phyloP scores from a whole-genome alignment of 1,140 invertebrate species.

The Vollenhovia emeryi region DNA sequence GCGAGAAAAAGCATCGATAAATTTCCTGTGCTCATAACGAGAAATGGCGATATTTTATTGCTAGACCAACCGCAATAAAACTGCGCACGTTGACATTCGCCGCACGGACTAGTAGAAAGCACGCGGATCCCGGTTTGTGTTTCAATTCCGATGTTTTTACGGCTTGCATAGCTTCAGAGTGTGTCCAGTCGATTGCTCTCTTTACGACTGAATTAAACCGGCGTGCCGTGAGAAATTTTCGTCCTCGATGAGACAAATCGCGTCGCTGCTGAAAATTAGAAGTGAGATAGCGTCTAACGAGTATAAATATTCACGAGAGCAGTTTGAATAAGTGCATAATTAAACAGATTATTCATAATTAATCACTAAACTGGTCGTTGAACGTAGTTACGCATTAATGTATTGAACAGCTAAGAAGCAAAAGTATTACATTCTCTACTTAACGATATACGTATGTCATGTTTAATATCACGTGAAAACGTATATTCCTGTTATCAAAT shows the following conservation, averaged over 20 bases:
- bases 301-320: background rate
- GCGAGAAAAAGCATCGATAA: constrained; percentile 13
- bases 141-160: constrained; percentile 30
- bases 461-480: background rate
- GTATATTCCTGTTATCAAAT: background rate
- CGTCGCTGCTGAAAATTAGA: background rate
- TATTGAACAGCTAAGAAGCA: background rate
- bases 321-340: background rate
- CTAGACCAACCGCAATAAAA: constrained; percentile 20
- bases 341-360: background rate
- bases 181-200: background rate
- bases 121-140: background rate
- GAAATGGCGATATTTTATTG: constrained; percentile 37
- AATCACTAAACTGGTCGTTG: background rate
- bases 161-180: background rate
- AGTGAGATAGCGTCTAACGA: background rate
- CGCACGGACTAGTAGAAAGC: constrained; percentile 6
- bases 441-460: background rate
- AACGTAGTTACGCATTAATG: background rate
- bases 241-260: background rate
- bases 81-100: background rate
- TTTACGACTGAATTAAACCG: background rate
- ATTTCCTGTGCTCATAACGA: constrained; percentile 28
- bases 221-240: no score
- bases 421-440: background rate